A percentile compares a stretch with the other conserved stretches of the same genome.
Evolutionary conservation across 2,113 vertebrate genomes (phyloP).

Genomic region (Sinocyclocheilus anshuiensis): DNA sequence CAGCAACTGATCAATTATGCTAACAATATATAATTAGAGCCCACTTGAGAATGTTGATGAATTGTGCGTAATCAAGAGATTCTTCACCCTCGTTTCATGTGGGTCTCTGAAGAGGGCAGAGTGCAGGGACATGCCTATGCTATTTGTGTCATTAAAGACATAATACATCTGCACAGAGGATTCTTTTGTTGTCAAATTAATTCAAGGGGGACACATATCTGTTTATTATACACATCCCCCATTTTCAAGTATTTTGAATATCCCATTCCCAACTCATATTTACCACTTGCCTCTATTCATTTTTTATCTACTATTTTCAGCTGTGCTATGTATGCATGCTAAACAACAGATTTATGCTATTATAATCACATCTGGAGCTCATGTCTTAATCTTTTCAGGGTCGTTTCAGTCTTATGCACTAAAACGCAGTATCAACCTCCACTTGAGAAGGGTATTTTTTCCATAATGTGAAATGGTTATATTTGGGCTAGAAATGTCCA

Average conservation of each 20-base stretch:
- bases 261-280: background rate
- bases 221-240: background rate
- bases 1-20: constrained; percentile 27
- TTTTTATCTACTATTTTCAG: background rate
- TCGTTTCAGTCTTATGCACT: background rate
- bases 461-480: constrained; percentile 30
- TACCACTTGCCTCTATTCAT: background rate
- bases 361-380: background rate
- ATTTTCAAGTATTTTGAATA: background rate
- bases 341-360: background rate
- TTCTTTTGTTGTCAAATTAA: constrained; percentile 27
- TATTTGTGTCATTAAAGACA: constrained; percentile 21
- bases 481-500: constrained; percentile 41
- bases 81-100: constrained; percentile 27
- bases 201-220: constrained; percentile 22
- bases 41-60: constrained; percentile 41
- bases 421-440: background rate
- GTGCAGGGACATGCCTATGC: constrained; percentile 18
- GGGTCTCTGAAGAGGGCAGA: constrained; percentile 7
- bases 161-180: constrained; percentile 25
- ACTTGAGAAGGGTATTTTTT: constrained; percentile 10
- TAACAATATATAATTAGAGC: constrained; percentile 19
- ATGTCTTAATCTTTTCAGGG: constrained; percentile 1
- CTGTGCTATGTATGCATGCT: background rate
- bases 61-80: constrained; percentile 33